These are phyloP conservation scores for Plodia interpunctella DNA, from an alignment of 1,140 invertebrate species.

Conservation along the genomic window DNA sequence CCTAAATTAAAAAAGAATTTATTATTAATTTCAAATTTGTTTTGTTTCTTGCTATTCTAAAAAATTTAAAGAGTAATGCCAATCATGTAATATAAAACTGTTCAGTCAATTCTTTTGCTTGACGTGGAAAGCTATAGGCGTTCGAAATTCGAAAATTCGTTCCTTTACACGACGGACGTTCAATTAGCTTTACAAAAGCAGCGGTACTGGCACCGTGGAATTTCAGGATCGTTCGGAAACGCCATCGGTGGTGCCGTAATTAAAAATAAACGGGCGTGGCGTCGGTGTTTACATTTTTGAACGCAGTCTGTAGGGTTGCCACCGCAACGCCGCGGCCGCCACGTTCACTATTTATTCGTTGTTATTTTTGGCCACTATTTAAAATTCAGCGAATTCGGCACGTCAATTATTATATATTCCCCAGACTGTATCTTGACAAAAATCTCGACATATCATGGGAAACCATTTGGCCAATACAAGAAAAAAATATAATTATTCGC, in stretches of 20 bases:
- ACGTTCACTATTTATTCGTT: constrained; percentile 6
- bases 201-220: constrained; percentile 2
- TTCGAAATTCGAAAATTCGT: constrained; percentile 1
- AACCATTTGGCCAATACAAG: no score
- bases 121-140: not conserved
- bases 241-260: constrained; percentile 21
- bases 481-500: no score
- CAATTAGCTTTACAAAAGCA: constrained; percentile 19
- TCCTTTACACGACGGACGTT: constrained; percentile 10
- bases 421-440: no score
- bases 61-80: no score
- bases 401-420: no score
- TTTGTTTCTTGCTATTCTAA: no score
- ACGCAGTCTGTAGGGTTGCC: constrained; percentile 16
- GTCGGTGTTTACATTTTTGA: constrained; percentile 26
- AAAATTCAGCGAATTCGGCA: not conserved
- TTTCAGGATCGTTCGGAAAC: constrained; percentile 15
- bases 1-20: no score
- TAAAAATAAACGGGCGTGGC: constrained; percentile 29
- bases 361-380: not conserved
- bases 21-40: no score
- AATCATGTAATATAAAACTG: not conserved
- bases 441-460: no score
- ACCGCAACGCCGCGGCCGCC: not conserved
- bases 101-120: not conserved